Evolutionary conservation across 1,140 invertebrate genomes (phyloP).

Genomic region (Hermetia illucens): DNA sequence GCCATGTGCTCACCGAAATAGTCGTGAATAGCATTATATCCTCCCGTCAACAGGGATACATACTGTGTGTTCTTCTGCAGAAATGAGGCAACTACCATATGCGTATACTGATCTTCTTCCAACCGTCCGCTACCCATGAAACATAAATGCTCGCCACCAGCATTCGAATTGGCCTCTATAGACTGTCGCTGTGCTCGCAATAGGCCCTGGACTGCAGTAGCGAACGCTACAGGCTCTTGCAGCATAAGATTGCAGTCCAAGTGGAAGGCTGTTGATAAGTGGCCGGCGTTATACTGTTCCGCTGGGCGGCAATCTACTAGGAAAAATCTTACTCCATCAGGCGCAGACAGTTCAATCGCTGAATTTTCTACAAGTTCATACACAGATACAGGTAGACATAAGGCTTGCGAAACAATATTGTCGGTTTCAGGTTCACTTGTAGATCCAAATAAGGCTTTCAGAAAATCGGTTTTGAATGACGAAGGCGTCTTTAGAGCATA

Average conservation of each 20-base stretch:
- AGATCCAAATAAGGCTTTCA: conserved; percentile 34
- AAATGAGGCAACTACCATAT: conserved; percentile 97
- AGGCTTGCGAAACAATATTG: conserved; percentile 58
- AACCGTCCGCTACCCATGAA: conserved; percentile 91
- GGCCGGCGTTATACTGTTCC: conserved; percentile 93
- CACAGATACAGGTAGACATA: conserved; percentile 88
- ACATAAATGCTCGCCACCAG: conserved; percentile 91
- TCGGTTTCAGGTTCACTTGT: conserved; percentile 27
- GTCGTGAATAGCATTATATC: conserved; percentile 81
- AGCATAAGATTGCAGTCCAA: conserved; percentile 95
- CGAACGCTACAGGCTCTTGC: conserved; percentile 87
- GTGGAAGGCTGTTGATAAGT: conserved; percentile 94
- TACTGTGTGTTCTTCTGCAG: conserved; percentile 86
- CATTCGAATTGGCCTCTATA: conserved; percentile 70
- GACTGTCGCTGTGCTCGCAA: conserved; percentile 81
- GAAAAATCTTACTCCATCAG: conserved; percentile 73
- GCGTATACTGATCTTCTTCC: conserved; percentile 92
- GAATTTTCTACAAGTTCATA: conserved; percentile 70
- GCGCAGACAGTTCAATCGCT: conserved; percentile 39
- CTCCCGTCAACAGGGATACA: conserved; percentile 83
- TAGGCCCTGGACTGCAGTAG: conserved; percentile 87
- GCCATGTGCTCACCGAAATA: conserved; percentile 67
- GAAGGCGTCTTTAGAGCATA: conserved; percentile 83
- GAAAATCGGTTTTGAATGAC: conserved; percentile 71
- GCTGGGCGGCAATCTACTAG: conserved; percentile 92